Evolutionary conservation across 2,888 invertebrate species (phyloP).

Genomic region (Apomyelois bistriatella): DNA sequence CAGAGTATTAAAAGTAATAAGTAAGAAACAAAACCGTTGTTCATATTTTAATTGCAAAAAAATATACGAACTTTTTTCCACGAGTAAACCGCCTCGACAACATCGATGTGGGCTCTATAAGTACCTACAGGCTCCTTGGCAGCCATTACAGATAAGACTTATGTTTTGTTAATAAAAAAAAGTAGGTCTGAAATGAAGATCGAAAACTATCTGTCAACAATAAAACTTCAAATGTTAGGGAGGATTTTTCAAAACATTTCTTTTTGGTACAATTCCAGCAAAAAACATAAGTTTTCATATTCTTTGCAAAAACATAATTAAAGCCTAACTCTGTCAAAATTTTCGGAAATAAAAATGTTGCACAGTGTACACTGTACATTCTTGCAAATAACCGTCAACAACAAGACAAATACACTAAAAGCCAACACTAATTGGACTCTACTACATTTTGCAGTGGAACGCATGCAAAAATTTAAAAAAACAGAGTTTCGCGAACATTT

Average conservation of each 20-base stretch:
- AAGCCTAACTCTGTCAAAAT: background rate
- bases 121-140: too few relatives aligned
- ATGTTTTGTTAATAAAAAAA: too few relatives aligned
- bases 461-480: conserved; percentile 35
- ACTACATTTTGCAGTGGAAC: conserved; percentile 19
- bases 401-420: conserved; percentile 8
- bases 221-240: too few relatives aligned
- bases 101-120: too few relatives aligned
- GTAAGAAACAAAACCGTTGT: too few relatives aligned
- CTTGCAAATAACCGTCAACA: conserved; percentile 2
- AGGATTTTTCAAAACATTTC: background rate
- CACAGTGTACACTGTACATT: background rate
- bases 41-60: too few relatives aligned
- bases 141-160: too few relatives aligned
- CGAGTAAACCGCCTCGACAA: too few relatives aligned
- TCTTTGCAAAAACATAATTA: background rate
- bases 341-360: background rate
- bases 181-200: too few relatives aligned
- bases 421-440: conserved; percentile 8
- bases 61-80: too few relatives aligned
- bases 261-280: background rate
- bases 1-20: too few relatives aligned
- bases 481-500: conserved; percentile 24
- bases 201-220: too few relatives aligned
- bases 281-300: background rate